A percentile compares a stretch with the other conserved stretches of the same genome.
phyloP scores from a whole-genome alignment of 64 coral and sea anemone genomes.

The Astreopora myriophthalma region DNA sequence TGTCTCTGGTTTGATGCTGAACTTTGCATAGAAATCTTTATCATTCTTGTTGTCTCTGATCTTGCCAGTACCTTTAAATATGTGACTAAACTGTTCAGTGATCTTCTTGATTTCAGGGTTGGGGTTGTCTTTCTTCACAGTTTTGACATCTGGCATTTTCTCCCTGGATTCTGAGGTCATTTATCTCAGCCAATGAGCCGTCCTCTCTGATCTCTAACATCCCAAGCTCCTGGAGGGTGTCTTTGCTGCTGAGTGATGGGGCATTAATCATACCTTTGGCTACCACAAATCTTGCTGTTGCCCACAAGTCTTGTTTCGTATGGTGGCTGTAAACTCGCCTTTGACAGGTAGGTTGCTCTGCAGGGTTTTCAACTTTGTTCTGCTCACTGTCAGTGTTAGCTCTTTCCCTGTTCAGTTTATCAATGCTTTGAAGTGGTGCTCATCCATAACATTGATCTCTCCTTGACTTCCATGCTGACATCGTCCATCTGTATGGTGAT shows the following conservation, averaged over 20 bases:
- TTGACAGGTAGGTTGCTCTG: conserved; percentile 60
- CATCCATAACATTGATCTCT: conserved; percentile 30
- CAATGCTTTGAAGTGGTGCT: conserved; percentile 61
- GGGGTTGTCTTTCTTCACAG: neutral
- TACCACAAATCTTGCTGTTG: conserved; percentile 63
- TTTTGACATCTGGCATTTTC: conserved; percentile 13
- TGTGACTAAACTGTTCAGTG: neutral
- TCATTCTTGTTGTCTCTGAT: conserved; percentile 3
- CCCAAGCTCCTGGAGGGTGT: conserved; percentile 41
- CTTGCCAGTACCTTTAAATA: conserved; percentile 37
- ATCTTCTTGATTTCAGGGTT: conserved; percentile 11
- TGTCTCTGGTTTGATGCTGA: conserved; percentile 32
- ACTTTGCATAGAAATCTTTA: conserved; percentile 7
- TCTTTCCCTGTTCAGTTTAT: neutral
- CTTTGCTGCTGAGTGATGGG: conserved; percentile 65
- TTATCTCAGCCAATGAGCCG: conserved; percentile 21
- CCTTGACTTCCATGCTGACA: neutral
- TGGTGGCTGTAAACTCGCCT: conserved; percentile 56
- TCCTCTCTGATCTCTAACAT: conserved; percentile 38
- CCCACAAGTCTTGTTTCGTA: conserved; percentile 68
- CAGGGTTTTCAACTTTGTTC: conserved; percentile 24
- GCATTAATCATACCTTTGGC: conserved; percentile 68
- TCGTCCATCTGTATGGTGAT: neutral
- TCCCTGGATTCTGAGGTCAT: conserved; percentile 27
- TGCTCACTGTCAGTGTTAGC: neutral